Conservation (phyloP, 1,140 invertebrate genomes). For the Hermetia illucens region DNA sequence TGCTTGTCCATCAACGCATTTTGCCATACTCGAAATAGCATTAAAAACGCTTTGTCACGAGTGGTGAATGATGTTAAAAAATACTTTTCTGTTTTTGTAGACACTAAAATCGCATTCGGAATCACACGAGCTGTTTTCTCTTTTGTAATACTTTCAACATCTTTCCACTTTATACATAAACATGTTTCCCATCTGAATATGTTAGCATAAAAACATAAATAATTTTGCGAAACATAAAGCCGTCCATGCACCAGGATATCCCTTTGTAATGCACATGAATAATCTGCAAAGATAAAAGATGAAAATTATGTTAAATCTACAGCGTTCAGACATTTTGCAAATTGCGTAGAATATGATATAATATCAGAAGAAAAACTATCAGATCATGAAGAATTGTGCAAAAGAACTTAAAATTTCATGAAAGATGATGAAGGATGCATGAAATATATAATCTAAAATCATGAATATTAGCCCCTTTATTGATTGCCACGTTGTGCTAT, state of each 20-base stretch:
- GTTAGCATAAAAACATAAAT: constrained; percentile 90
- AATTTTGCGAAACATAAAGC: constrained; percentile 84
- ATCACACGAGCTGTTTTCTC: constrained; percentile 86
- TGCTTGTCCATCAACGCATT: constrained; percentile 84
- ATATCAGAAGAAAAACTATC: constrained; percentile 4
- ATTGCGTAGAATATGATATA: too few relatives aligned
- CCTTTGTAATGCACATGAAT: constrained; percentile 89
- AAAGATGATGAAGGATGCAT: too few relatives aligned
- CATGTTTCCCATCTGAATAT: constrained; percentile 90
- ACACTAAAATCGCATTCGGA: constrained; percentile 85
- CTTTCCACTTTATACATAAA: constrained; percentile 67
- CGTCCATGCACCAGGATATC: constrained; percentile 87
- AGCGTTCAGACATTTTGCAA: too few relatives aligned
- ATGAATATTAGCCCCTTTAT: too few relatives aligned
- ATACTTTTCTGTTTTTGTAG: constrained; percentile 69
- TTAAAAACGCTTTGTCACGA: constrained; percentile 84
- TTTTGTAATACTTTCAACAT: constrained; percentile 81
- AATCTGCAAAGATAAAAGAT: constrained; percentile 47
- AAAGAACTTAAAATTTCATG: too few relatives aligned
- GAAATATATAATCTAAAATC: too few relatives aligned
- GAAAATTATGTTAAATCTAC: too few relatives aligned
- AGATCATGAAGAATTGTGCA: neutral
- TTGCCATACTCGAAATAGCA: constrained; percentile 92
- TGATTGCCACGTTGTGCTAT: too few relatives aligned
- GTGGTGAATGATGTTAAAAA: constrained; percentile 89